Evolutionary conservation across 2,888 invertebrate species (phyloP).

Genomic region (Luperina testacea): DNA sequence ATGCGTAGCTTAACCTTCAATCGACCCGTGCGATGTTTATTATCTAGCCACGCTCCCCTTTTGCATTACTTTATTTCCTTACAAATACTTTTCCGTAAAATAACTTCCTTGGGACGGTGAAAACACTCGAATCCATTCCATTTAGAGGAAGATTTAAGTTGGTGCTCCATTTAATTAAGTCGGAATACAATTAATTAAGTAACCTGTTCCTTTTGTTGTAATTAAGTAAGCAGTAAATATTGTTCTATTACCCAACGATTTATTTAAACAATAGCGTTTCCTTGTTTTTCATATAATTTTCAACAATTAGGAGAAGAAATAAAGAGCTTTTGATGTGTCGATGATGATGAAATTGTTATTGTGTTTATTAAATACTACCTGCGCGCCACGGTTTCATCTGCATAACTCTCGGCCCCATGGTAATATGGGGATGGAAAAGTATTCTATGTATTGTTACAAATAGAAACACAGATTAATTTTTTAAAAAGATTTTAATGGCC

Average conservation of each 20-base stretch:
- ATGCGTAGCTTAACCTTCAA: not conserved
- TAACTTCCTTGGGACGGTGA: not conserved
- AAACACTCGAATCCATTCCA: conserved; percentile 36
- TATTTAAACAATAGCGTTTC: conserved; percentile 14
- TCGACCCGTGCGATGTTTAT: not conserved
- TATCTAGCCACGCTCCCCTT: not conserved
- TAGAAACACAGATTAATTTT: no score
- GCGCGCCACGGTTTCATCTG: not conserved
- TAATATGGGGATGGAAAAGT: not conserved
- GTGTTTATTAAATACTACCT: not conserved
- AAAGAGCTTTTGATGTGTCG: not conserved
- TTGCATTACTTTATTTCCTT: not conserved
- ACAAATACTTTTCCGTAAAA: not conserved
- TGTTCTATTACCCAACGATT: conserved; percentile 27
- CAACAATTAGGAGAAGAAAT: conserved; percentile 15
- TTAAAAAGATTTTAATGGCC: no score
- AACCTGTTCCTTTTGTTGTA: conserved; percentile 43
- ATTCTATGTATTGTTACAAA: no score
- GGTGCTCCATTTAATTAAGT: conserved; percentile 52
- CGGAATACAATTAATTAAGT: conserved; percentile 62
- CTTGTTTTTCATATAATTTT: conserved; percentile 15
- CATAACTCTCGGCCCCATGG: not conserved
- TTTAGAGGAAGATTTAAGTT: conserved; percentile 54
- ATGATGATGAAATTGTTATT: conserved; percentile 1
- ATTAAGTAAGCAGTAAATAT: conserved; percentile 58